Percentiles rank a stretch among this genome's conserved stretches.
phyloP scores from a whole-genome alignment of 2,797 vertebrate genomes.

The Sphenopsis melanotis region DNA sequence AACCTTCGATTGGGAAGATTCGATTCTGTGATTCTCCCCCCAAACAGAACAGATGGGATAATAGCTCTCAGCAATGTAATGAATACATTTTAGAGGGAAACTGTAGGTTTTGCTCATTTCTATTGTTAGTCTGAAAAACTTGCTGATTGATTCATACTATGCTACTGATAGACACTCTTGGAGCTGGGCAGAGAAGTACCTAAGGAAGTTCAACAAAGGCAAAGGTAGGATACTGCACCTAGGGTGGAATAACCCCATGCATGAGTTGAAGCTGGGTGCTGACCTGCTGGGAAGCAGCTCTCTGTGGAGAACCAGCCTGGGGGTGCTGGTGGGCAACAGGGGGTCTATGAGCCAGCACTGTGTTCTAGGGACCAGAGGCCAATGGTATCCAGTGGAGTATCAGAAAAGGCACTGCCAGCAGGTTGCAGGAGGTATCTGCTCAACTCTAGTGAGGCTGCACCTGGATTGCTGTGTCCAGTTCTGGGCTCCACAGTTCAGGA shows the following conservation, averaged over 20 bases:
- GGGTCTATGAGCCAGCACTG: not conserved
- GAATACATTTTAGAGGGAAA: not conserved
- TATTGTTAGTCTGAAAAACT: not conserved
- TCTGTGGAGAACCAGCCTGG: not conserved
- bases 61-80: not conserved
- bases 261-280: too few relatives aligned
- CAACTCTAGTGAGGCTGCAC: not conserved
- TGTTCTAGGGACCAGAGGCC: not conserved
- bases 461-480: not conserved
- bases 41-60: not conserved
- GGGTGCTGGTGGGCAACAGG: not conserved
- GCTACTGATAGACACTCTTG: not conserved
- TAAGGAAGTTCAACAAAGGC: not conserved
- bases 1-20: not conserved
- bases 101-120: not conserved
- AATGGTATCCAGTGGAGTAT: not conserved
- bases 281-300: not conserved
- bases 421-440: not conserved
- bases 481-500: not conserved
- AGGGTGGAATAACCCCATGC: not conserved
- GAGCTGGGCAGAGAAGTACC: rapidly evolving
- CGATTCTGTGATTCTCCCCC: not conserved
- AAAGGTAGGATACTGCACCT: not conserved
- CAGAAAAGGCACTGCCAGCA: not conserved
- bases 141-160: not conserved